Evolutionary conservation across 2,888 invertebrate species (phyloP).

Genomic region (Sarcophaga rosellei): DNA sequence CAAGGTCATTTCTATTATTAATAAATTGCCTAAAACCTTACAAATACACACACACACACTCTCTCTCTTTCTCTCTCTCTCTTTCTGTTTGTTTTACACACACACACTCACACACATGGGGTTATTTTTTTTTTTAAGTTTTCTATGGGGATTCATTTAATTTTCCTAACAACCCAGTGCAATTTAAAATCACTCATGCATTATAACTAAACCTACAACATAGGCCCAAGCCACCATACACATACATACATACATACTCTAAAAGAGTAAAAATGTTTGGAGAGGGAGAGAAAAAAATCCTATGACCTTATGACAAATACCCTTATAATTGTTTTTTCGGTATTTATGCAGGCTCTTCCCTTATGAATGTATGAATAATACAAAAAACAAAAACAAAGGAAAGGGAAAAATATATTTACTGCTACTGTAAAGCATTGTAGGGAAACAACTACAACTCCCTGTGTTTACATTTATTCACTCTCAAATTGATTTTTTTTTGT

Average conservation of each 20-base stretch:
- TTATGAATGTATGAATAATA: no score
- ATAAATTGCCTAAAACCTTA: background rate
- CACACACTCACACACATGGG: no score
- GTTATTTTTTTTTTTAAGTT: no score
- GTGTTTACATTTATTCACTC: no score
- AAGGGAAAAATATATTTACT: no score
- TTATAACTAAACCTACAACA: background rate
- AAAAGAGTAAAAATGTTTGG: background rate
- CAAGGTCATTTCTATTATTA: conserved; percentile 20
- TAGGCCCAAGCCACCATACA: background rate
- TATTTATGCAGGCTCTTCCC: background rate
- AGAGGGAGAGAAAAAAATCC: background rate
- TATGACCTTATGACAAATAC: conserved; percentile 38
- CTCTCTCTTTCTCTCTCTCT: no score
- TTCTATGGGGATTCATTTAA: conserved; percentile 32
- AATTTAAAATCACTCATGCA: conserved; percentile 58
- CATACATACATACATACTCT: background rate
- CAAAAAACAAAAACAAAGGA: no score
- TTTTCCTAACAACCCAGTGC: conserved; percentile 29
- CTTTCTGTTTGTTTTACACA: no score
- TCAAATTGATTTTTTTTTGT: no score
- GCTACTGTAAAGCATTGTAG: no score
- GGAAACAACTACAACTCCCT: no score
- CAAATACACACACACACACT: background rate
- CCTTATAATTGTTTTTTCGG: conserved; percentile 30